Percentiles rank a stretch among this genome's conserved stretches.
These are phyloP conservation scores for Drosophila sordidula DNA, from an alignment of 2,888 invertebrate species.

Conservation along the genomic window DNA sequence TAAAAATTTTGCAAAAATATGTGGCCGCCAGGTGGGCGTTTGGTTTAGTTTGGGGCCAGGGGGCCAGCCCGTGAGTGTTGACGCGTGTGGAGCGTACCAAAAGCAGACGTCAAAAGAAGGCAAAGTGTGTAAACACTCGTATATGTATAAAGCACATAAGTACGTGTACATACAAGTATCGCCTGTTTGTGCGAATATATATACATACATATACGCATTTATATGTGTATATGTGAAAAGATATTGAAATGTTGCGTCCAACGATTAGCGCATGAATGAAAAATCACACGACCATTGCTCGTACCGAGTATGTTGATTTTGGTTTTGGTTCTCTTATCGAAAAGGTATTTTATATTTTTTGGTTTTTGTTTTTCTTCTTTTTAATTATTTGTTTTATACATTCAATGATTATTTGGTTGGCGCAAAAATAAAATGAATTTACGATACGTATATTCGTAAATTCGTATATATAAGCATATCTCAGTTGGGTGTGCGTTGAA, in stretches of 20 bases:
- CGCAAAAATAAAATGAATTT: slow-evolving; percentile 45
- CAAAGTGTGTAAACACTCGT: slow-evolving; percentile 44
- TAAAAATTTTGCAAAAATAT: slow-evolving; percentile 51
- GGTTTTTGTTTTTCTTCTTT: slow-evolving; percentile 9
- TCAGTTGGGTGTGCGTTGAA: slow-evolving; percentile 6
- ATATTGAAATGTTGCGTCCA: slow-evolving; percentile 34
- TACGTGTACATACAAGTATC: slow-evolving; percentile 2
- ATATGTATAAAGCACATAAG: slow-evolving; percentile 20
- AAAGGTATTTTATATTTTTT: not conserved
- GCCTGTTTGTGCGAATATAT: slow-evolving; percentile 8
- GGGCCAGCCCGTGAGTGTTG: slow-evolving; percentile 44
- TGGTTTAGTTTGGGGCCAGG: slow-evolving; percentile 5
- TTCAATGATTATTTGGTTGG: slow-evolving; percentile 54
- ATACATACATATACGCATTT: not conserved
- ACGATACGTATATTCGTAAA: slow-evolving; percentile 7
- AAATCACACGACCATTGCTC: slow-evolving; percentile 60
- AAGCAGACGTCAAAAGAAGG: slow-evolving; percentile 54
- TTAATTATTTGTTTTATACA: slow-evolving; percentile 36
- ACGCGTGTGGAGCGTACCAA: slow-evolving; percentile 58
- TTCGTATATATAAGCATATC: not conserved
- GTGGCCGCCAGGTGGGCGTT: slow-evolving; percentile 58
- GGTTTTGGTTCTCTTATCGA: slow-evolving; percentile 14
- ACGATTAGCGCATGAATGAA: slow-evolving; percentile 78
- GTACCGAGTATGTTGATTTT: slow-evolving; percentile 36
- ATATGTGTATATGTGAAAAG: slow-evolving; percentile 21